Base-by-base conservation (phyloP, 2,888 invertebrate species). In the Branchipolynoe longqiensis region DNA sequence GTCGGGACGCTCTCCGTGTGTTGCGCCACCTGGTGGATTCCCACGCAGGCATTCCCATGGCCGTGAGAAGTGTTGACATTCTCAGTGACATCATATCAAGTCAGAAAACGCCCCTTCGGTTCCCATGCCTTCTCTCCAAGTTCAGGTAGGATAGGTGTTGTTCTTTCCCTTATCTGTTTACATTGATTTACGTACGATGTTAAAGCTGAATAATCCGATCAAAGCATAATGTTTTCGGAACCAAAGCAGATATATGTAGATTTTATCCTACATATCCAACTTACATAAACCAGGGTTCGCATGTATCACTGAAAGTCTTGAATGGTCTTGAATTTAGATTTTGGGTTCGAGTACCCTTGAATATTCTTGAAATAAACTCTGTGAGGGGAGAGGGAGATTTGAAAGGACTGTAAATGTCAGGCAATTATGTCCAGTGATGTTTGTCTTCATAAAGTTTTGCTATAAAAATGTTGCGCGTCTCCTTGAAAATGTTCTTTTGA, bases 101-200 rank as follows among this genome's bases (percentile, higher is more conserved):
- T 87, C 91, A 91, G 86, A 89, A 89, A 41, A 92, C 92, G 22
- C 92, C 92, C 0, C 82, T 91, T 8, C 84, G 91, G 40, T 90
- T 92, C 59, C 91, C 90, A 8, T 90, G 90, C 12, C 87, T 92
- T 0, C 82, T 92, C 36, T 91, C 92, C n/a, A 90, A 92, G 84
- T 92, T 92, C 89, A 92, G 91, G 92, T 92, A 58, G 12, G 69
- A n/a, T n/a, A n/a, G n/a, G n/a, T n/a, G n/a, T n/a, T n/a, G n/a
- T n/a, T 48, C 48, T 48, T 48, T 12, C 18, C 8, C 8, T 12
- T 12, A 12, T 12, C 18, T 18, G 8, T 18, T 48, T 18, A 48
- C 8, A 48, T 48, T 48, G 18, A 48, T 48, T 12, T 8, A 8
- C 48, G 18, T 12, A 12, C 18, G 18, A 48, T 48, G 18, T 8